Percentiles rank a stretch among this genome's conserved stretches.
These are phyloP conservation scores for Sitodiplosis mosellana DNA, from an alignment of 1,140 invertebrate genomes.

Conservation along the genomic window DNA sequence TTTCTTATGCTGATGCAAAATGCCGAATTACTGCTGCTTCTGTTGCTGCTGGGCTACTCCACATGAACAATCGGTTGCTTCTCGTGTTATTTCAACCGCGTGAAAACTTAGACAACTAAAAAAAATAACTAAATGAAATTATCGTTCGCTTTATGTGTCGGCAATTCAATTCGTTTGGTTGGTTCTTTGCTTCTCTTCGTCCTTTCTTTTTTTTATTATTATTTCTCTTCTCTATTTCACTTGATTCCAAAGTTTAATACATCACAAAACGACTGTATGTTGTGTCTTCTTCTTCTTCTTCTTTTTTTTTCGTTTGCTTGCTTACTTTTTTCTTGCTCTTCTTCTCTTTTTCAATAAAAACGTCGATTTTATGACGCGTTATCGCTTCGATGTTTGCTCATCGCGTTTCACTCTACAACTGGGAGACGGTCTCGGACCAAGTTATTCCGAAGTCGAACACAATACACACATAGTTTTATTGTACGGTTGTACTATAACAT, in stretches of 20 bases:
- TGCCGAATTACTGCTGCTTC: too few species aligned
- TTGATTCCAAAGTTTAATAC: conserved; percentile 2
- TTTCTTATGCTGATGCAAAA: too few species aligned
- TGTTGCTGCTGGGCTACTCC: too few species aligned
- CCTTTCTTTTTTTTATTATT: too few species aligned
- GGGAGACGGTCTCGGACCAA: conserved; percentile 2
- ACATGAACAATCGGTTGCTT: too few species aligned
- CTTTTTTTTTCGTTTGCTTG: conserved; percentile 4
- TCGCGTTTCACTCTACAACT: conserved; percentile 11
- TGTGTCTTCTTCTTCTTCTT: neutral
- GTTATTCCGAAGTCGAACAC: neutral
- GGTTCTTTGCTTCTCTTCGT: neutral
- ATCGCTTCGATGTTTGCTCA: conserved; percentile 7
- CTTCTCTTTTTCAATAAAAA: conserved; percentile 1
- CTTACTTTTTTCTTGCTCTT: neutral
- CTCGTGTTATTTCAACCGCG: too few species aligned
- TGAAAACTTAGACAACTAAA: too few species aligned
- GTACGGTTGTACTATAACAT: too few species aligned
- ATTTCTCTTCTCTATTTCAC: conserved; percentile 3
- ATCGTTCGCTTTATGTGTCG: too few species aligned
- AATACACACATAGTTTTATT: too few species aligned
- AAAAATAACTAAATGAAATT: too few species aligned
- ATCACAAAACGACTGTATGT: neutral
- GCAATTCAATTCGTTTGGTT: neutral
- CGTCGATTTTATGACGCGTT: conserved; percentile 5